Conservation (phyloP, 2,888 invertebrate genomes). For the Thymelicus sylvestris region DNA sequence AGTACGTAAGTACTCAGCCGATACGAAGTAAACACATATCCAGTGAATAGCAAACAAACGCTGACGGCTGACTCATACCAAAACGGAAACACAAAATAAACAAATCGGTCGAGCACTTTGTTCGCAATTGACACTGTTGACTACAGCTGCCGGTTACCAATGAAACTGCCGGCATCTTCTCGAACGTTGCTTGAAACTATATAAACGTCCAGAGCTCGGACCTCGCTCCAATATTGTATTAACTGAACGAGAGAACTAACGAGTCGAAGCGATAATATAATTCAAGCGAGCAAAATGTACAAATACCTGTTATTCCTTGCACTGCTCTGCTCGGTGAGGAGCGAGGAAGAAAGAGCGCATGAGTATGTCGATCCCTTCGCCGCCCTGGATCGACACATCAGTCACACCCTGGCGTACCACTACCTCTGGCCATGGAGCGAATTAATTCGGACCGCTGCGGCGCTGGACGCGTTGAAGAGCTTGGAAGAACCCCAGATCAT, state of each 20-base stretch:
- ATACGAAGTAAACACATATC: not conserved
- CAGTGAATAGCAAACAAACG: not conserved
- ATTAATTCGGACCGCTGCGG: constrained; percentile 67
- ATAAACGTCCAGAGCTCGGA: constrained; percentile 58
- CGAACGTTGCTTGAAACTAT: constrained; percentile 74
- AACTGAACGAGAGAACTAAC: constrained; percentile 28
- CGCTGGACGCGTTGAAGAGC: constrained; percentile 61
- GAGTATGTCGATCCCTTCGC: constrained; percentile 67
- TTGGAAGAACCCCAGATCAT: constrained; percentile 70
- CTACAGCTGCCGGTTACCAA: constrained; percentile 65
- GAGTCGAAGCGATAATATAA: constrained; percentile 1
- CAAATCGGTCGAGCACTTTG: constrained; percentile 47
- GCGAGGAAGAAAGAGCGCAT: constrained; percentile 57
- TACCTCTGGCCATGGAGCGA: constrained; percentile 79
- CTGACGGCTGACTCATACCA: constrained; percentile 32
- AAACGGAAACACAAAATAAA: constrained; percentile 37
- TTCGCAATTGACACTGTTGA: constrained; percentile 62
- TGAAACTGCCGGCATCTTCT: constrained; percentile 70
- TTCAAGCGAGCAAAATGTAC: constrained; percentile 57
- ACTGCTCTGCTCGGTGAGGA: constrained; percentile 53
- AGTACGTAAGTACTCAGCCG: not conserved
- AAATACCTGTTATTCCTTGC: constrained; percentile 61
- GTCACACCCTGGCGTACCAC: constrained; percentile 68
- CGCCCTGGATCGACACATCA: constrained; percentile 67
- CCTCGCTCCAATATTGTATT: constrained; percentile 43